Evolutionary conservation across 2,797 vertebrate genomes (phyloP), one percentile per base, ranked within the genome.

Genomic region (Protosalanx chinensis): DNA sequence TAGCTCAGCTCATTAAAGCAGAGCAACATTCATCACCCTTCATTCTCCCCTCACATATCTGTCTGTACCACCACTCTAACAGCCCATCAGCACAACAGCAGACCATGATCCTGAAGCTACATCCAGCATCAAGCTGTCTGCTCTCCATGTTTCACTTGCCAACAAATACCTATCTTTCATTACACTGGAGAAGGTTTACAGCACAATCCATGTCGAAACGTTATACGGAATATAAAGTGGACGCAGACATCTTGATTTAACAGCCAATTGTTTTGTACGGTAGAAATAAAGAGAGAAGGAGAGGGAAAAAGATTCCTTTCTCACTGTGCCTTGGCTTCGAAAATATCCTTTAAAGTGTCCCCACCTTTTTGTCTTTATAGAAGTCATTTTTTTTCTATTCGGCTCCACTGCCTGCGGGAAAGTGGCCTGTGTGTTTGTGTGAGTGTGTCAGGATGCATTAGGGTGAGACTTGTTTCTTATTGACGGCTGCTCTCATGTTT

Each of bases 401-500:
- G 8, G 7, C 23, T 20, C 20, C 57, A 59, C 23, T 27, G 57
- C 57, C 57, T 12, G 27, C 10, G 57, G 33, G 37, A 23, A 6
- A 46, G 23, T 32, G 16, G 27, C 62, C 23, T 69, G 53, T 69
- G 16, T 32, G 59, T 63, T 30, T 10, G 29, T 64, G 60, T 71
- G 70, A 23, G 64, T 73, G 69, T 73, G 87, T 87, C 85, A 80
- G 75, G 80, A 79, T 84, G 78, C 78, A 85, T 86, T 87, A 85
- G 79, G 32, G 72, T 72, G 65, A 76, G 80, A 79, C 79, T 80
- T 84, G 84, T 86, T 85, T 79, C 73, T 81, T 81, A 77, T 72
- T 90, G 88, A 88, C 82, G 63, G 81, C 85, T 83, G 81, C 76
- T 85, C 85, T 87, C 78, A 87, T 90, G 89, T 87, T 85, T 87